A percentile compares a stretch with the other conserved stretches of the same genome.
Evolutionary conservation across 2,888 invertebrate species (phyloP).

Genomic region (Antitype chi): DNA sequence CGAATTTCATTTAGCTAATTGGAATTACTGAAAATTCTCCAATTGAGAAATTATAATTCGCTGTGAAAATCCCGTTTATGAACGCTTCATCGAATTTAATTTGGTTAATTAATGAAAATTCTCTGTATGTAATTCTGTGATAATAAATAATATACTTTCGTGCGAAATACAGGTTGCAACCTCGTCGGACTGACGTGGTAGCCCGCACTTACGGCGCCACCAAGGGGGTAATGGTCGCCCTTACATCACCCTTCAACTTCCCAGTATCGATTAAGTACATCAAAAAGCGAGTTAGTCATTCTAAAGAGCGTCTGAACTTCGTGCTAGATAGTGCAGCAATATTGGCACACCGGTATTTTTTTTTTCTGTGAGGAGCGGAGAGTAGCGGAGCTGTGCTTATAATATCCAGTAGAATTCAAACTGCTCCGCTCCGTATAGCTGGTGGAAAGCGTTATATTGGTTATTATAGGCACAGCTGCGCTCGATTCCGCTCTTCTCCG

Average conservation of each 20-base stretch:
- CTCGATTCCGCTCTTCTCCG: too few relatives aligned
- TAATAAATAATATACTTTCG: not conserved
- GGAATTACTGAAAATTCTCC: not conserved
- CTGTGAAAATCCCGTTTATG: not conserved
- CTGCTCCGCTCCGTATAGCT: too few relatives aligned
- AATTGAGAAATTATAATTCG: not conserved
- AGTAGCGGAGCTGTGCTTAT: too few relatives aligned
- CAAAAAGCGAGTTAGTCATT: conserved; percentile 17
- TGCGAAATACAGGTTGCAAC: conserved; percentile 9
- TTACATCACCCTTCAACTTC: conserved; percentile 20
- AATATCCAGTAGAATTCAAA: too few relatives aligned
- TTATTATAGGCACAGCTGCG: too few relatives aligned
- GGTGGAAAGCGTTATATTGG: too few relatives aligned
- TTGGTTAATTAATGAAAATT: not conserved
- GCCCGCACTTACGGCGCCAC: conserved; percentile 19
- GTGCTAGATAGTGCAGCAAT: not conserved
- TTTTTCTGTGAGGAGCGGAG: too few relatives aligned
- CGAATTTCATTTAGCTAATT: not conserved
- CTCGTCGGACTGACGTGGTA: not conserved
- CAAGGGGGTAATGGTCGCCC: conserved; percentile 17
- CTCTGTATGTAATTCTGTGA: not conserved
- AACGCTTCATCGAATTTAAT: not conserved
- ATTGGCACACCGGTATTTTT: not conserved
- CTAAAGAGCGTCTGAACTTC: not conserved
- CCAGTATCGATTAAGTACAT: conserved; percentile 37